These are phyloP conservation scores for Acipenser transmontanus DNA, from an alignment of 2,797 vertebrate genomes.

Conservation along the genomic window DNA sequence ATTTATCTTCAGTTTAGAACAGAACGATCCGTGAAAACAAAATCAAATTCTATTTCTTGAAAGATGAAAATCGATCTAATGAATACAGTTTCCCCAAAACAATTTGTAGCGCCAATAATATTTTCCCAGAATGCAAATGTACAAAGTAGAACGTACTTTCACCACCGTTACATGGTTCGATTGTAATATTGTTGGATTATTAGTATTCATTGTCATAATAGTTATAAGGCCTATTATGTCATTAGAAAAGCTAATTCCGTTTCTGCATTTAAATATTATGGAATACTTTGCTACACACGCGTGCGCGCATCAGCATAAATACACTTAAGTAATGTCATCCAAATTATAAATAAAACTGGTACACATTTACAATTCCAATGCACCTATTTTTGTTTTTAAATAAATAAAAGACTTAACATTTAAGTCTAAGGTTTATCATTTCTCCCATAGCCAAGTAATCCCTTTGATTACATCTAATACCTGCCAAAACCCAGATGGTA, in stretches of 20 bases:
- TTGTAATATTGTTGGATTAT: too few relatives aligned
- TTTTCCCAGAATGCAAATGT: too few relatives aligned
- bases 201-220: too few relatives aligned
- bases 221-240: background rate
- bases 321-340: background rate
- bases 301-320: background rate
- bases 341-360: background rate
- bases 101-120: too few relatives aligned
- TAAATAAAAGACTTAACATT: slow-evolving; percentile 61
- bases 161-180: background rate
- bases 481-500: slow-evolving; percentile 85
- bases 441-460: slow-evolving; percentile 86
- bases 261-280: background rate
- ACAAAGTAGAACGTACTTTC: too few relatives aligned
- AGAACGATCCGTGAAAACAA: too few relatives aligned
- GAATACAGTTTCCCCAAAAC: too few relatives aligned
- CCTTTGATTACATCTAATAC: slow-evolving; percentile 96
- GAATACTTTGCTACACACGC: slow-evolving; percentile 3
- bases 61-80: too few relatives aligned
- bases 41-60: too few relatives aligned
- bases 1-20: slow-evolving; percentile 22
- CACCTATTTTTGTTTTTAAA: slow-evolving; percentile 46
- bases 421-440: slow-evolving; percentile 74
- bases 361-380: background rate
- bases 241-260: slow-evolving; percentile 14